phyloP scores from a whole-genome alignment of 2,797 vertebrate species.

The Hyperoplus immaculatus region DNA sequence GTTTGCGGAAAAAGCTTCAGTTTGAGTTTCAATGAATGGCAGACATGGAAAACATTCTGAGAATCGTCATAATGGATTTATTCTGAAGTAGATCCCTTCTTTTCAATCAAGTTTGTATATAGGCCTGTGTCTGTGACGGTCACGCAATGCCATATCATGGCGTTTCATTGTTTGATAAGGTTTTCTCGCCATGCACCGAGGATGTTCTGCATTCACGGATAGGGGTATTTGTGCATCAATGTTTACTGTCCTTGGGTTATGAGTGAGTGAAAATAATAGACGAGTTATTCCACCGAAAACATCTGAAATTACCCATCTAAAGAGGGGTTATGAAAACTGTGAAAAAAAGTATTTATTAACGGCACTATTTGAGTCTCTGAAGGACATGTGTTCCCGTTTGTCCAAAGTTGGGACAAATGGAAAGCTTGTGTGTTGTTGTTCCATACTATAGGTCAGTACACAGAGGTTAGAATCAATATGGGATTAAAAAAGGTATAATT shows the following conservation, averaged over 20 bases:
- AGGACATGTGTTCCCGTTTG: not conserved
- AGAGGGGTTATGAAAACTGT: not conserved
- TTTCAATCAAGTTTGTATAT: not conserved
- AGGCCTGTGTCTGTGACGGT: not conserved
- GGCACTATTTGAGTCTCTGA: not conserved
- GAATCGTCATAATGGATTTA: not conserved
- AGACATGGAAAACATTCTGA: not conserved
- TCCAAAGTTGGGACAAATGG: not conserved
- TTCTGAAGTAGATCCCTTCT: not conserved
- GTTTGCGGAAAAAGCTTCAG: conserved; percentile 6
- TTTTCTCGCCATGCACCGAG: not conserved
- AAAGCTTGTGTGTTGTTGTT: not conserved
- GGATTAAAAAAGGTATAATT: not conserved
- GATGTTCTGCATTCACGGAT: not conserved
- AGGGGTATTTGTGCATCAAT: not conserved
- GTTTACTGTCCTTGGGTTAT: conserved; percentile 11
- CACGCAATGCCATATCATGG: not conserved
- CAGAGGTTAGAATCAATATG: not conserved
- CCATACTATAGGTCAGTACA: not conserved
- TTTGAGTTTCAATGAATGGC: not conserved
- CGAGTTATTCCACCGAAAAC: not conserved
- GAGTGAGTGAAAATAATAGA: not conserved
- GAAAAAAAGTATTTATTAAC: too few species aligned
- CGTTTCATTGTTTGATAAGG: conserved; percentile 9
- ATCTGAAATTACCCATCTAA: not conserved